Conservation (phyloP, 2,888 invertebrate species). For the Epirrhoe tristata region DNA sequence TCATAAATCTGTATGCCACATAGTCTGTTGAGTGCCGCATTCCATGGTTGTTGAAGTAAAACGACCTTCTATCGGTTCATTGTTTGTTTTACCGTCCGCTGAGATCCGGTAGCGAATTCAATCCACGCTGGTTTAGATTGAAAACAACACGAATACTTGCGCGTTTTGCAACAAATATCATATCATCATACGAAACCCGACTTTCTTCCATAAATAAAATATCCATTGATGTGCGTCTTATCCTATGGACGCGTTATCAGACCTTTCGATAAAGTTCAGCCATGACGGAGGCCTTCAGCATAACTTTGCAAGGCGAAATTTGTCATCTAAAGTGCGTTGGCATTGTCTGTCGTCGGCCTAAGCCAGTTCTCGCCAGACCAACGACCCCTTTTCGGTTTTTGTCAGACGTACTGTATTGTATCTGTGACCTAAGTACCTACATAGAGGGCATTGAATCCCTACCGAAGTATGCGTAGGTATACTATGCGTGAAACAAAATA, state of each 20-base stretch:
- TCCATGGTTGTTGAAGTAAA: conserved; percentile 18
- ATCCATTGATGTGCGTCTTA: background rate
- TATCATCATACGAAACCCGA: background rate
- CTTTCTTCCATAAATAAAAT: background rate
- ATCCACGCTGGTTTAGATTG: background rate
- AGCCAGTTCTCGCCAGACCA: conserved; percentile 21
- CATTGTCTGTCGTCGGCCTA: background rate
- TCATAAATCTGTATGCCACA: background rate
- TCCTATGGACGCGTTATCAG: too few species aligned
- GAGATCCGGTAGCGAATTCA: conserved; percentile 10
- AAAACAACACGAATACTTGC: background rate
- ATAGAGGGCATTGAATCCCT: background rate
- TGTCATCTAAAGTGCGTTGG: background rate
- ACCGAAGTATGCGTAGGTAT: background rate
- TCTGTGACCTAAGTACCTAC: conserved; percentile 2
- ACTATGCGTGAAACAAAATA: background rate
- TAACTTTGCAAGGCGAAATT: background rate
- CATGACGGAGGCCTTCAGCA: background rate
- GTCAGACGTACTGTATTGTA: conserved; percentile 18
- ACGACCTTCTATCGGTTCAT: conserved; percentile 11
- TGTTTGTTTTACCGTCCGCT: conserved; percentile 17
- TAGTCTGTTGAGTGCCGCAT: conserved; percentile 15
- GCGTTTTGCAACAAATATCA: background rate
- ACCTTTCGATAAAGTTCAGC: background rate
- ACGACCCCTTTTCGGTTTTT: conserved; percentile 20